Percentiles rank a stretch among this genome's conserved stretches.
Evolutionary conservation across 2,113 vertebrate genomes (phyloP).

Genomic region (Xenopus tropicalis): UCB_Xtro_10.0 CM004445.2:56245501-56246000

Average conservation of each 20-base stretch:
- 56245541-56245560: no score
- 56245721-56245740: background rate
- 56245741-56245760: background rate
- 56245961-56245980: conserved; percentile 19
- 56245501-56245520: no score
- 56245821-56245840: background rate
- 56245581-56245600: no score
- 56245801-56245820: background rate
- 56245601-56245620: no score
- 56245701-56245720: no score
- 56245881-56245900: background rate
- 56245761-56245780: background rate
- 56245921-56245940: conserved; percentile 5
- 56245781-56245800: background rate
- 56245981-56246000: conserved; percentile 28
- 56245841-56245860: background rate
- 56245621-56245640: no score
- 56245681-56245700: no score
- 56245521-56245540: no score
- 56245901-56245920: conserved; percentile 25
- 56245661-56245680: no score
- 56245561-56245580: no score
- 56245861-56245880: background rate
- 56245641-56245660: no score
- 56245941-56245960: conserved; percentile 26